These are phyloP conservation scores for Strix uralensis DNA, from an alignment of 2,113 vertebrate species.

Conservation along the genomic window DNA sequence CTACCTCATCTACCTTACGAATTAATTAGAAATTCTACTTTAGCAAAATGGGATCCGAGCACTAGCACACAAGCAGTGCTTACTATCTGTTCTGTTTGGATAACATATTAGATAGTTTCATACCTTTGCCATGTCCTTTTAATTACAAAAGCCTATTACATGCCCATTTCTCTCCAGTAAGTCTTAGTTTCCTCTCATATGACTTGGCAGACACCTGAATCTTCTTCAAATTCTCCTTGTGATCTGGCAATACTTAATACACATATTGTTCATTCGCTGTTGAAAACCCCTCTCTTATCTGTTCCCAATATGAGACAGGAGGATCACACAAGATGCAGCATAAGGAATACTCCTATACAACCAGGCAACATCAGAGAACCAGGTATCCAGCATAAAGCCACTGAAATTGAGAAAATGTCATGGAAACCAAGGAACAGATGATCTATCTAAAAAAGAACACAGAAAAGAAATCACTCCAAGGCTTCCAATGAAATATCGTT, in stretches of 20 bases:
- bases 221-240: neutral
- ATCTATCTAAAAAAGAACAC: neutral
- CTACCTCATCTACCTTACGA: neutral
- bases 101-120: neutral
- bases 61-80: neutral
- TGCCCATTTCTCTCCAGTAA: neutral
- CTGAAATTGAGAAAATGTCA: neutral
- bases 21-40: neutral
- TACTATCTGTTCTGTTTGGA: neutral
- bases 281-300: neutral
- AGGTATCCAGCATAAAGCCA: neutral
- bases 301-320: neutral
- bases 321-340: neutral
- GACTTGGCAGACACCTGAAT: neutral
- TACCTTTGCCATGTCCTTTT: neutral
- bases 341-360: neutral
- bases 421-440: neutral
- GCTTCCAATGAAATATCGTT: neutral
- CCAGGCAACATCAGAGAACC: neutral
- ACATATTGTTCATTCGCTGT: neutral
- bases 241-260: neutral
- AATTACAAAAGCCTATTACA: neutral
- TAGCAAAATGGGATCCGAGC: neutral
- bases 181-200: neutral
- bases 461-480: rapidly evolving